Base-by-base conservation (phyloP, 2,797 vertebrate species). In the Girardinus metallicus region DNA sequence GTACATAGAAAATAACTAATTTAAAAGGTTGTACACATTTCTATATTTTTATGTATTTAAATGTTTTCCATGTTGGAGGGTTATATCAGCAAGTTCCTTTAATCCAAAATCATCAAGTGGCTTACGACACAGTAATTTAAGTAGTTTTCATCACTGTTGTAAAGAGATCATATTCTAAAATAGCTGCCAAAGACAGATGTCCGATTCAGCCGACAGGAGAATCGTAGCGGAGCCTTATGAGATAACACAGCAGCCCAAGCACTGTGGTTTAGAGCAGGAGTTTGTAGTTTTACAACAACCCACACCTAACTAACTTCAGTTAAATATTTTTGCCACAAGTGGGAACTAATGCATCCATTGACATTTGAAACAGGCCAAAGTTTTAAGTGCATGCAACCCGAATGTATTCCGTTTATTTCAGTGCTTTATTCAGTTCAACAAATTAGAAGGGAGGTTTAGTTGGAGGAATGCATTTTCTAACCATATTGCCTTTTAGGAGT, bases 11-110 rank as follows among this genome's bases (percentile, higher is more conserved):
- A 80, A 80, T 49, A 71, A 79, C 73, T 64, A 36, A 82, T 88
- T 88, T 88, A 75, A 81, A 88, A 88, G 71, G 83, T 80, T 95
- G 94, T 94, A 41, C 94, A 93, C 83, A 91, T 88, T 78, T 95
- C 92, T 94, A 86, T 83, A 92, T 91, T 92, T 85, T 87, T 75
- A 85, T 80, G 71, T 87, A 87, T 84, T 87, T 84, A 81, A 83
- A 80, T 77, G 83, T 51, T 60, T 86, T 83, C 70, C 49, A 57
- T 57, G 55, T 55, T 82, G 29, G 53, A 43, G 70, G 73, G 77
- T 81, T 78, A 66, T 78, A 79, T 85, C 34, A 81, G 26, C 66
- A 80, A 76, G 70, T 16, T 77, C 15, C 36, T 87, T 55, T 70
- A 68, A 78, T 78, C 73, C 72, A 23, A 23, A 66, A 36, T 66